Base-by-base conservation (phyloP, 2,888 invertebrate genomes). In the Drosophila differens region DNA sequence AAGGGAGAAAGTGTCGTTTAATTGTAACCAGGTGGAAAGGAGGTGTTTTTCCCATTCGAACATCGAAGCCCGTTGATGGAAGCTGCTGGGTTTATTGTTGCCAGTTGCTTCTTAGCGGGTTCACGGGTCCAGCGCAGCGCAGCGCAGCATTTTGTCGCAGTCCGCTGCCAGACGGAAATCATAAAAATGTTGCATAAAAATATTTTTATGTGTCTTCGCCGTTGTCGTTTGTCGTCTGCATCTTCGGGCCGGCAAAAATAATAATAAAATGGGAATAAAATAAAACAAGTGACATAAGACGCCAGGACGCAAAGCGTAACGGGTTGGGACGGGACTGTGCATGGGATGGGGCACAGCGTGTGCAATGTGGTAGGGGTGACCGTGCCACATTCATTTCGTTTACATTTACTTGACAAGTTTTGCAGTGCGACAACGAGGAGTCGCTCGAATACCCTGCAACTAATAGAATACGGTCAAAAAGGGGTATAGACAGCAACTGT, bases 361-460 rank as follows among this genome's bases (percentile, higher is more conserved):
- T 37, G 47, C 39, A 16, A 41, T 41, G 25, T 47, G 79, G 71
- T 61, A 62, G 70, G 76, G 77, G 74, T 79, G 75, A 68, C 85
- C 80, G 78, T 85, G 82, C 84, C 88, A 83, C 84, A 86, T 79
- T 47, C 47, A 88, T 85, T 85, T 82, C 82, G 82, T 81, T 82
- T 86, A 82, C 79, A 89, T 86, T 89, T 89, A 89, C 86, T 89
- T 87, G 89, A 87, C 86, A 87, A 87, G 76, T 86, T 88, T 85
- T 80, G 81, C 88, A 82, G 75, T 85, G 81, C 81, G 77, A 65
- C 77, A 35, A 28, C 39, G 57, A 51, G 68, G 69, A 69, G 69
- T 58, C 57, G 51, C 68, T 58, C 44, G 5, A 28, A 28, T 58
- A 58, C 58, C 44, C 58, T 58, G 32, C 32, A 65, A 61, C 14